Conservation (phyloP, 2,797 vertebrate genomes). For the Paedocypris micromegethes region DNA sequence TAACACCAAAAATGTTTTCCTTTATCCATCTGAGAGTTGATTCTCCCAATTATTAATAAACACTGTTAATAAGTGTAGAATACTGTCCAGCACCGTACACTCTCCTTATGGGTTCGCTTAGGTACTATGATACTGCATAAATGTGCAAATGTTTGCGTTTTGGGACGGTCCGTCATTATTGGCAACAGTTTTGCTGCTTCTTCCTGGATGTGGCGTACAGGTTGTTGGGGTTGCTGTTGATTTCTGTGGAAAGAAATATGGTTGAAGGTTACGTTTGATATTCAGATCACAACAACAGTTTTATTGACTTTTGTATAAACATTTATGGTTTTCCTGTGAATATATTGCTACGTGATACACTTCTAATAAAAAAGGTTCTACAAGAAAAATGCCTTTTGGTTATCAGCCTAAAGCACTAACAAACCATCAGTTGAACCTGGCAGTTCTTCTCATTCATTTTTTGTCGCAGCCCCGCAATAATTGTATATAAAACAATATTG, state of each 20-base stretch:
- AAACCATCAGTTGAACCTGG: too few species aligned
- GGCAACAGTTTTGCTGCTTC: conserved; percentile 82
- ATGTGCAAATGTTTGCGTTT: conserved; percentile 32
- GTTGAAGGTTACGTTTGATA: neutral
- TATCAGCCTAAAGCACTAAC: too few species aligned
- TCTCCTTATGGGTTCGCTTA: conserved; percentile 34
- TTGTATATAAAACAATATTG: neutral
- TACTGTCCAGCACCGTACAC: conserved; percentile 17
- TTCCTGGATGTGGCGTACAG: conserved; percentile 71
- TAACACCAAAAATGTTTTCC: conserved; percentile 40
- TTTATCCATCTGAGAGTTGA: conserved; percentile 52
- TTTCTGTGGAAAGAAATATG: conserved; percentile 62
- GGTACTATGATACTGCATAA: conserved; percentile 26
- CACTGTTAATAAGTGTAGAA: conserved; percentile 40
- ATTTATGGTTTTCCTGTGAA: too few species aligned
- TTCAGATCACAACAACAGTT: too few species aligned
- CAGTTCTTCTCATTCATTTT: too few species aligned
- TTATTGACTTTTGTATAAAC: too few species aligned
- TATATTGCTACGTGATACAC: too few species aligned
- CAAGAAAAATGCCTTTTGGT: too few species aligned
- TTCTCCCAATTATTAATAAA: conserved; percentile 23
- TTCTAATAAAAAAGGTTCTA: too few species aligned
- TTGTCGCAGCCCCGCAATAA: too few species aligned
- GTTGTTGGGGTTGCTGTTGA: conserved; percentile 77
- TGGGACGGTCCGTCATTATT: conserved; percentile 54